Conservation (phyloP, 1,140 invertebrate genomes). For the Onthophagus taurus region DNA sequence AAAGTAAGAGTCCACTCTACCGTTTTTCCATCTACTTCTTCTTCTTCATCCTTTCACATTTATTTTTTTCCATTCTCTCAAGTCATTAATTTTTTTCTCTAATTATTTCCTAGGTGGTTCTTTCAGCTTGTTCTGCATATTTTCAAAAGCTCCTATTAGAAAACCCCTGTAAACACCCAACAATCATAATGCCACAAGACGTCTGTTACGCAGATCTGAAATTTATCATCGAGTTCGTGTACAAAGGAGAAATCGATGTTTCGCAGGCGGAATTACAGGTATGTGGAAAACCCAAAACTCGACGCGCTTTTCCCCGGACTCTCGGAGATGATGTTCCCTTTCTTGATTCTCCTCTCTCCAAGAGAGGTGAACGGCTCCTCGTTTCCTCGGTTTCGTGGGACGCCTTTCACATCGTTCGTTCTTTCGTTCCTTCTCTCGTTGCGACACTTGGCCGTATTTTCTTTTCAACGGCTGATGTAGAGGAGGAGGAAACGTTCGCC, state of each 20-base stretch:
- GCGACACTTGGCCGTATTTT: background rate
- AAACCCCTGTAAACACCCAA: slow-evolving; percentile 66
- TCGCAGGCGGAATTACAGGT: slow-evolving; percentile 67
- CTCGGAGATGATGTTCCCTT: slow-evolving; percentile 13
- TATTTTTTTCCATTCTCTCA: slow-evolving; percentile 13
- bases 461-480: too few species aligned
- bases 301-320: too few species aligned
- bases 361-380: background rate
- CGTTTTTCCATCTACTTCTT: too few species aligned
- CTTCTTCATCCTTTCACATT: too few species aligned
- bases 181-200: slow-evolving; percentile 69
- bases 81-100: slow-evolving; percentile 14
- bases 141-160: slow-evolving; percentile 61
- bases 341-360: slow-evolving; percentile 1
- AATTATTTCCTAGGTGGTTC: slow-evolving; percentile 62
- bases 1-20: too few species aligned
- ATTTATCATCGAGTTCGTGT: slow-evolving; percentile 75
- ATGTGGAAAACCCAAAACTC: slow-evolving; percentile 26
- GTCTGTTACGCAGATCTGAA: slow-evolving; percentile 69
- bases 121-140: slow-evolving; percentile 63
- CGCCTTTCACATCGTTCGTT: background rate
- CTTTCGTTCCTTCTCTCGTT: background rate
- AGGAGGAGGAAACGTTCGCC: background rate
- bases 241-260: slow-evolving; percentile 71
- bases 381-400: background rate